Evolutionary conservation across 2,888 invertebrate genomes (phyloP), one percentile per base, ranked within the genome.

Genomic region (Spilosoma lubricipeda): DNA sequence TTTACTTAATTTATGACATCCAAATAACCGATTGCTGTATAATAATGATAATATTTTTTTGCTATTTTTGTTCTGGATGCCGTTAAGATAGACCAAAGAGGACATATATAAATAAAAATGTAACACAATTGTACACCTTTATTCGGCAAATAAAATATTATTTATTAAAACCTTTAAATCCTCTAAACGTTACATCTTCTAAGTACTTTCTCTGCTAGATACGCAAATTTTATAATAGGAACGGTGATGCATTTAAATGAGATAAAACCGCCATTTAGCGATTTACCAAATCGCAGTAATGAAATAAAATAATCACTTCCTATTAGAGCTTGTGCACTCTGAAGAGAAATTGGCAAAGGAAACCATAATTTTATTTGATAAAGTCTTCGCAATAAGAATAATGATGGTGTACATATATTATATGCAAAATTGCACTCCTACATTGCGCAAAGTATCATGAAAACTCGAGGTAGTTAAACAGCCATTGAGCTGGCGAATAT

Each of bases 401-500:
- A 63, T 82, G 74, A 83, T 80, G 75, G 75, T 70, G 69, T 30
- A 76, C 72, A 74, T 80, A 79, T 66, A 82, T 80, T 79, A 82
- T 73, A 67, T 36, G 76, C 45, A 68, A 80, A 81, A 83, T 84
- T 80, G 83, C 85, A 84, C 75, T 70, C 80, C 77, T 78, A 80
- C 81, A 86, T 86, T 87, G 86, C 82, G 75, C 72, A 75, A 78
- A 80, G 80, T 85, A 86, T 86, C 85, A 82, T 82, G 81, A 78
- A 63, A 79, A 84, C 79, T 75, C 75, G 75, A 82, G 84, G 84
- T 79, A 86, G 84, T 89, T 87, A 87, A 87, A 86, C 83, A 75
- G 77, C 80, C 72, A 80, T 74, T 77, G 73, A 77, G 77, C 82
- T 92, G 92, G 91, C 91, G 86, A 56, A 72, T 79, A 76, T 90